Evolutionary conservation across 2,113 vertebrate genomes (phyloP).

Genomic region (Arothron firmamentum): DNA sequence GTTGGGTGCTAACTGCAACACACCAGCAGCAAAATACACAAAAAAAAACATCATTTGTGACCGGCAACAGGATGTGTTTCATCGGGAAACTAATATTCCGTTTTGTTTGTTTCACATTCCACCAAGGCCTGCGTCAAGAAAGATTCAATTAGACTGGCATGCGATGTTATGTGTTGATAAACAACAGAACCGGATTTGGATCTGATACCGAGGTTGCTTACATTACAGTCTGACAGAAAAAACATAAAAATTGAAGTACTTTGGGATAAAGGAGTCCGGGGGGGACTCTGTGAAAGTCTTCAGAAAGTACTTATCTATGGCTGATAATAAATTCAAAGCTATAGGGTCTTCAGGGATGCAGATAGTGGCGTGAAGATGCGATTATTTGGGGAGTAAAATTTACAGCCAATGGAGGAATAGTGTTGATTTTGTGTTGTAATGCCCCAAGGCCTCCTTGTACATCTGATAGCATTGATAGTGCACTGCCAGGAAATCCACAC

Average conservation of each 20-base stretch:
- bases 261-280: conserved; percentile 20
- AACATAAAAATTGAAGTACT: conserved; percentile 31
- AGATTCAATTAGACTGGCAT: conserved; percentile 33
- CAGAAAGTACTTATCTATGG: conserved; percentile 31
- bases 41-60: too few species aligned
- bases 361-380: conserved; percentile 36
- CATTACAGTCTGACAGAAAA: conserved; percentile 21
- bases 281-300: conserved; percentile 41
- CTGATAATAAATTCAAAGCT: conserved; percentile 58
- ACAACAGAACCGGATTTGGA: conserved; percentile 36
- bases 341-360: conserved; percentile 39
- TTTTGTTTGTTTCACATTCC: neutral
- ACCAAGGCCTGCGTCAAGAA: conserved; percentile 2
- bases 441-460: conserved; percentile 39
- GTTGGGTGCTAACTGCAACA: neutral
- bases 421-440: conserved; percentile 39
- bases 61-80: neutral
- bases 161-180: conserved; percentile 43
- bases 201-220: conserved; percentile 46
- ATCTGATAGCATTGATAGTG: conserved; percentile 56
- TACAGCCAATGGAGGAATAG: neutral
- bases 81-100: neutral
- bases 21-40: neutral
- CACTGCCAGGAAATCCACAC: conserved; percentile 46
- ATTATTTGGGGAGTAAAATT: conserved; percentile 32